phyloP scores from a whole-genome alignment of 2,113 vertebrate species.

The Callipepla squamata region DNA sequence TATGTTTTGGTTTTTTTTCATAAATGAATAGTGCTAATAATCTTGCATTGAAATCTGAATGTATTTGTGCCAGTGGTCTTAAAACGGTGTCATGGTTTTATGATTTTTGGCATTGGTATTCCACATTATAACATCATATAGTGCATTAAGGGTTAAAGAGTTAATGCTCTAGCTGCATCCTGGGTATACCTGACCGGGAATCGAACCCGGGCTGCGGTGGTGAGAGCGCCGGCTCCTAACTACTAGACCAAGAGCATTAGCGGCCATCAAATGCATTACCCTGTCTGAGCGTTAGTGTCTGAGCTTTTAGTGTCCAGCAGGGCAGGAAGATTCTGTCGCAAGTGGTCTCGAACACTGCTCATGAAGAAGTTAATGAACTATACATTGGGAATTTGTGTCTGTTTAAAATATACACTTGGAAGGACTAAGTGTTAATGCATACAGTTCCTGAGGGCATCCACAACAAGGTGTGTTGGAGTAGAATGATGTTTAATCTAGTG shows the following conservation, averaged over 20 bases:
- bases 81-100: background rate
- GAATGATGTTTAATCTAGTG: background rate
- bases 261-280: background rate
- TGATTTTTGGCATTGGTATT: too few relatives aligned
- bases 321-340: background rate
- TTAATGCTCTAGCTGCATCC: too few relatives aligned
- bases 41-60: background rate
- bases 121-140: too few relatives aligned
- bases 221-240: slow-evolving; percentile 88
- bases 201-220: slow-evolving; percentile 86
- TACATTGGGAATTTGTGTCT: background rate
- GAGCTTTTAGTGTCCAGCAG: background rate
- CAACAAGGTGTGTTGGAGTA: background rate
- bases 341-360: background rate
- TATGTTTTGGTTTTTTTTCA: background rate
- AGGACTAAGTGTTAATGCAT: background rate
- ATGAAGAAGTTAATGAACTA: background rate
- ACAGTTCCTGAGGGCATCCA: background rate
- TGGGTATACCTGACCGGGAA: slow-evolving; percentile 79
- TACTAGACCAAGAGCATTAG: slow-evolving; percentile 77
- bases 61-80: background rate
- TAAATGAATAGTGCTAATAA: background rate
- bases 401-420: background rate
- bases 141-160: too few relatives aligned
- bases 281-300: background rate